Base-by-base conservation (phyloP, 2,113 vertebrate species). In the Poecile atricapillus region DNA sequence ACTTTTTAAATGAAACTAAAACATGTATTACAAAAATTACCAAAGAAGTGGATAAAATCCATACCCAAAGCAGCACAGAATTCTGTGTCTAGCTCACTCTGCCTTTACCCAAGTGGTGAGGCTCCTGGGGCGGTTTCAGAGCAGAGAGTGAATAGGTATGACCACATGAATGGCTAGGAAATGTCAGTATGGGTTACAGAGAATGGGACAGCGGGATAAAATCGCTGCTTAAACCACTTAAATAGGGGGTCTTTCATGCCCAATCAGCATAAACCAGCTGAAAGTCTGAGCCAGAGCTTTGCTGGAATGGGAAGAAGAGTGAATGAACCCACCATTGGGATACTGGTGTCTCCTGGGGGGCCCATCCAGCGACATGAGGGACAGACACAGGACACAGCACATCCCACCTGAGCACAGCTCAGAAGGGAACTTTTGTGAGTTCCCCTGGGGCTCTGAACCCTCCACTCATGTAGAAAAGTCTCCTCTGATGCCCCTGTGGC, bases 1-100 rank as follows among this genome's bases (percentile, higher is more conserved):
- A 78, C 25, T 91, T 95, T 91, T 94, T 59, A 85, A 90, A 85
- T 0, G 4, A 91, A 87, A 92, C 71, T 77, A 82, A 89, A 94
- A 65, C 49, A 33, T 17, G 16, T 80, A 31, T 85, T 62, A 59
- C n/a, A 82, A 95, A 89, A 84, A 90, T 69, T 70, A 50, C 58
- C 39, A 5, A 47, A 90, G 28, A 80, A 82, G 73, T 23, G 46
- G 77, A 62, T 91, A 39, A 81, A 89, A 86, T 78, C 31, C 49
- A 59, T 10, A 3, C 73, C 39, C 21, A 74, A 47, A 78, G 83
- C 9, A 56, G 16, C 33, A 52, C 13, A 52, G 67, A 55, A 76
- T 53, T 81, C 13, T 47, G 1, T 44, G 28, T 73, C 90, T 74
- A 23, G 28, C n/a, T 91, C 19, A 6, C 2, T 58, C 47, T 22